Conservation (phyloP, 2,797 vertebrate species). For the Clamator glandarius region DNA sequence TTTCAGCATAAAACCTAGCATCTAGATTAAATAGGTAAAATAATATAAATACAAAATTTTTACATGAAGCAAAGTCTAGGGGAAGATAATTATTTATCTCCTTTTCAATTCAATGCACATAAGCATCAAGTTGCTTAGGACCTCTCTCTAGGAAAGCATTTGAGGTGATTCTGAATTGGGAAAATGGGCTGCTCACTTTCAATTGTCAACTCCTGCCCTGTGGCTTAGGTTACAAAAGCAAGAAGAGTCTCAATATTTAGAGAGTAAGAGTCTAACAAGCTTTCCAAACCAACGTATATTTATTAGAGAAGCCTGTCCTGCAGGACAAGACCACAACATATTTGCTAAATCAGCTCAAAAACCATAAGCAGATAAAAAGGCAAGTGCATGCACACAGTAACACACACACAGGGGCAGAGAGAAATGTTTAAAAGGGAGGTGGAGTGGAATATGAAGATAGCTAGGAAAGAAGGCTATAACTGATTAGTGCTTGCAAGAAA, state of each 20-base stretch:
- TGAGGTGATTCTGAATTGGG: background rate
- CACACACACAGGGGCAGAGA: background rate
- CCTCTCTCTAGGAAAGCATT: background rate
- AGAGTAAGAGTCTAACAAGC: background rate
- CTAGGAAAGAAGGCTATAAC: background rate
- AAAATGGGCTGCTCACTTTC: background rate
- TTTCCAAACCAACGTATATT: background rate
- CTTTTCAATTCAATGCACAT: too few species aligned
- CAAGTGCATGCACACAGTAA: fast-evolving
- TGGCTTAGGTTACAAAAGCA: background rate
- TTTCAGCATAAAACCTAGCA: background rate
- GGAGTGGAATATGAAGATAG: background rate
- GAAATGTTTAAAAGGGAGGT: background rate
- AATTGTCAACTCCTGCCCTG: fast-evolving
- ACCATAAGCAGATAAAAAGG: background rate
- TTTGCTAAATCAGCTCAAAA: background rate
- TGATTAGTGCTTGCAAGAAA: background rate
- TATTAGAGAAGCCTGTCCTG: background rate
- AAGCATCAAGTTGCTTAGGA: background rate
- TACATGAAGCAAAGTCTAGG: background rate
- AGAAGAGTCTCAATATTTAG: background rate
- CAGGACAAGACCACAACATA: background rate
- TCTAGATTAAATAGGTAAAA: background rate
- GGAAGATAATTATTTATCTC: background rate
- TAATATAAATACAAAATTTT: background rate